Conservation (phyloP, 1,140 invertebrate species). For the Linepithema humile region DNA sequence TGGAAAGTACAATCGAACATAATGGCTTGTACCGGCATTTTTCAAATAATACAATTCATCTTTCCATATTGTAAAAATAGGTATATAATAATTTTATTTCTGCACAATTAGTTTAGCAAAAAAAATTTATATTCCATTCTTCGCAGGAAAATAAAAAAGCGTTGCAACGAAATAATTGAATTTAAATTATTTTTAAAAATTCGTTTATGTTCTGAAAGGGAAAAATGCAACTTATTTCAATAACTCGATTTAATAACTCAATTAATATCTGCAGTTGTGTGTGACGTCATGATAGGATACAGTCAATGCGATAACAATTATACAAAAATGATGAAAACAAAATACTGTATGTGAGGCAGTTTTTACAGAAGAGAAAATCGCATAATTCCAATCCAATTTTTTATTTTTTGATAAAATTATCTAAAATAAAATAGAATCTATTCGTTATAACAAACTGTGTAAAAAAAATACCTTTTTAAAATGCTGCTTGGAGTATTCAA, state of each 20-base stretch:
- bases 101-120: neutral
- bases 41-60: neutral
- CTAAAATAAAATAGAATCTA: neutral
- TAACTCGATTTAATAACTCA: neutral
- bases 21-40: neutral
- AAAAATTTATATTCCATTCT: neutral
- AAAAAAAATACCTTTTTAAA: neutral
- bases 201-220: neutral
- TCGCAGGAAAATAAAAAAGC: neutral
- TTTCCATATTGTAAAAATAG: neutral
- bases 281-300: neutral
- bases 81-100: neutral
- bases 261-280: neutral
- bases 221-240: neutral
- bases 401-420: neutral
- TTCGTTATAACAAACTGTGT: neutral
- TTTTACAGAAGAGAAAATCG: neutral
- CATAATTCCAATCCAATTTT: neutral
- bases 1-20: conserved; percentile 10
- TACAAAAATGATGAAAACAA: too few relatives aligned
- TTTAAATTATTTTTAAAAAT: neutral
- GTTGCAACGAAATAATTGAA: neutral
- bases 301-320: neutral
- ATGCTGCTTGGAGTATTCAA: neutral
- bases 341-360: neutral